Conservation (phyloP, 1,140 invertebrate species). For the Antheraea mylitta region DNA sequence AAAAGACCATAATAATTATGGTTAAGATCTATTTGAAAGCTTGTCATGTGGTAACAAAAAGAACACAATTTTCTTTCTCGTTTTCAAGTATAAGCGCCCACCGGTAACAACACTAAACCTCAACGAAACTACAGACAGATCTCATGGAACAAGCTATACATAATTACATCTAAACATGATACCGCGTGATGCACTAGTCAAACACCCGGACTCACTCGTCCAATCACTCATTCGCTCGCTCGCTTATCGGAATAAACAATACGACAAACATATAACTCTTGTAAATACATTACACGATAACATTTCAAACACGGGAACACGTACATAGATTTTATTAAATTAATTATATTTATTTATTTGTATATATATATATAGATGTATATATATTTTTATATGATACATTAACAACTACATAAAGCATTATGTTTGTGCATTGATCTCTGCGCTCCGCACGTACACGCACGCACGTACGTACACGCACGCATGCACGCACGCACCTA, state of each 20-base stretch:
- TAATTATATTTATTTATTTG: slow-evolving; percentile 12
- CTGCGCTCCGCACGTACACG: slow-evolving; percentile 6
- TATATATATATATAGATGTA: slow-evolving; percentile 37
- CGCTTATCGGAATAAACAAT: slow-evolving; percentile 15
- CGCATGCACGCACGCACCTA: too few relatives aligned
- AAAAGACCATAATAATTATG: too few relatives aligned
- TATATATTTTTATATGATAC: slow-evolving; percentile 40
- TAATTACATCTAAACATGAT: too few relatives aligned
- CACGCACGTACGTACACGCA: not conserved
- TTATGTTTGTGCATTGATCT: slow-evolving; percentile 50
- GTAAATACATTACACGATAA: not conserved
- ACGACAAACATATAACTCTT: not conserved
- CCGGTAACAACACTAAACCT: too few relatives aligned
- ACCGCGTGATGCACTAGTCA: too few relatives aligned
- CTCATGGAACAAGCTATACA: too few relatives aligned
- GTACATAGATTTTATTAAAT: slow-evolving; percentile 44
- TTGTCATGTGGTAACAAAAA: too few relatives aligned
- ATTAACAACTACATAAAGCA: slow-evolving; percentile 64
- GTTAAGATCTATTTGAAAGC: too few relatives aligned
- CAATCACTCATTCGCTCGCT: not conserved
- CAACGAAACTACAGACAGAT: too few relatives aligned
- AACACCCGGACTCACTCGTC: not conserved
- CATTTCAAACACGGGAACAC: slow-evolving; percentile 32
- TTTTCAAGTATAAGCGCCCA: too few relatives aligned
- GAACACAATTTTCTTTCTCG: too few relatives aligned